Conservation (phyloP, 2,113 vertebrate genomes). For the Phalacrocorax carbo region DNA sequence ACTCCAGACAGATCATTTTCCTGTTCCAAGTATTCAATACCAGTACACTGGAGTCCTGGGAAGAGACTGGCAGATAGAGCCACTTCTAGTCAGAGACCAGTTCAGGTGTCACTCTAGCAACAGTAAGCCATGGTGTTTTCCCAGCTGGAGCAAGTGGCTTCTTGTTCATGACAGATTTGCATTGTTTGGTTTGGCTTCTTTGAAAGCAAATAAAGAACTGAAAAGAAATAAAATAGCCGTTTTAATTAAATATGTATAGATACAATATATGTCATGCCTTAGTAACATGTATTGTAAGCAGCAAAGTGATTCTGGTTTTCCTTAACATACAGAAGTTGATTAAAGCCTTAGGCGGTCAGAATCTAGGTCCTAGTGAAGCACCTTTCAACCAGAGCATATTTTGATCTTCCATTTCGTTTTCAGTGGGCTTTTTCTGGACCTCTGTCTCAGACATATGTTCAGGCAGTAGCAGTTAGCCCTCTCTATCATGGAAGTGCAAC, state of each 20-base stretch:
- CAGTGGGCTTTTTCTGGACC: not conserved
- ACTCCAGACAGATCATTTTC: not conserved
- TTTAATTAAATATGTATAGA: not conserved
- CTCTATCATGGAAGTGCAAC: not conserved
- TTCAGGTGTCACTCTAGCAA: not conserved
- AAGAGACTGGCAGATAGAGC: not conserved
- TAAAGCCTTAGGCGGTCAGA: not conserved
- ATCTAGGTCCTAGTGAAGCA: not conserved
- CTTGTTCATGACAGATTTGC: not conserved
- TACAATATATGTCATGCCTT: not conserved
- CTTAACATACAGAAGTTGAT: not conserved
- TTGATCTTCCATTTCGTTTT: not conserved
- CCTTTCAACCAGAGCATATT: not conserved
- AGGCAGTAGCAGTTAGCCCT: not conserved
- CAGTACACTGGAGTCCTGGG: not conserved
- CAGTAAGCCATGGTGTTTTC: not conserved
- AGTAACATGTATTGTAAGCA: not conserved
- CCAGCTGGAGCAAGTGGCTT: not conserved
- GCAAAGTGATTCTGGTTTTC: not conserved
- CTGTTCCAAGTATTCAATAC: not conserved
- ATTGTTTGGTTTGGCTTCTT: not conserved
- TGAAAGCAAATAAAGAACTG: not conserved
- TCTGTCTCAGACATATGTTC: not conserved
- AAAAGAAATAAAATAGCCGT: not conserved
- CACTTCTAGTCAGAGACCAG: not conserved